Percentiles rank a stretch among this genome's conserved stretches.
Evolutionary conservation across 2,797 vertebrate genomes (phyloP).

Genomic region (Sebastes cheni): DNA sequence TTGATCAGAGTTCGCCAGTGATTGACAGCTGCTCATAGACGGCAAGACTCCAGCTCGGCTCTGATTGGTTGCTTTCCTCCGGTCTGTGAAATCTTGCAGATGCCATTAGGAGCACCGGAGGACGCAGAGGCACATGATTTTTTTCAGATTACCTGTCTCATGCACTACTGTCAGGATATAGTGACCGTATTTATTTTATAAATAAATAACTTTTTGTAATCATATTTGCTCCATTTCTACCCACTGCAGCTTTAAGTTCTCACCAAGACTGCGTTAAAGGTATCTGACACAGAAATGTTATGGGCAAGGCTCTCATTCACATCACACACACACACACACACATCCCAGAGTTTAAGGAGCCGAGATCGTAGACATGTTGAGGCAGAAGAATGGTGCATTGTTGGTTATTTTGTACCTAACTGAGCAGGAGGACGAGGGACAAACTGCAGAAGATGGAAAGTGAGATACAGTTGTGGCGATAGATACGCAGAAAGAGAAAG

Average conservation of each 20-base stretch:
- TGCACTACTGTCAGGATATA: no score
- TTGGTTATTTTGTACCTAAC: not conserved
- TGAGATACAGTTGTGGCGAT: not conserved
- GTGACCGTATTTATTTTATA: no score
- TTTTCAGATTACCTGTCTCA: no score
- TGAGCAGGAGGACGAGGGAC: not conserved
- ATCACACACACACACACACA: not conserved
- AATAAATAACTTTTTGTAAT: no score
- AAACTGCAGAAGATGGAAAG: not conserved
- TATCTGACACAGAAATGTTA: slow-evolving; percentile 1
- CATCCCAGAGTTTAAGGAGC: not conserved
- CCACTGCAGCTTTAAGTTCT: not conserved
- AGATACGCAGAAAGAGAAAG: not conserved
- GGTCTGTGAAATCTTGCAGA: no score
- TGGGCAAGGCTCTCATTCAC: not conserved
- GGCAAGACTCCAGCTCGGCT: no score
- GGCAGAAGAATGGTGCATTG: slow-evolving; percentile 49
- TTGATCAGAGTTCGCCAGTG: no score
- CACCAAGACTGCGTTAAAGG: not conserved
- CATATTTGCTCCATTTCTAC: no score
- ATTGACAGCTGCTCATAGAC: no score
- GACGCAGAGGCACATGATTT: no score
- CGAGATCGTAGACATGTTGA: not conserved
- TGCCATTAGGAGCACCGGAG: no score
- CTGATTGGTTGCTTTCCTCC: no score